These are phyloP conservation scores for Ennomos fuscantarius DNA, from an alignment of 2,888 invertebrate species.

Conservation along the genomic window DNA sequence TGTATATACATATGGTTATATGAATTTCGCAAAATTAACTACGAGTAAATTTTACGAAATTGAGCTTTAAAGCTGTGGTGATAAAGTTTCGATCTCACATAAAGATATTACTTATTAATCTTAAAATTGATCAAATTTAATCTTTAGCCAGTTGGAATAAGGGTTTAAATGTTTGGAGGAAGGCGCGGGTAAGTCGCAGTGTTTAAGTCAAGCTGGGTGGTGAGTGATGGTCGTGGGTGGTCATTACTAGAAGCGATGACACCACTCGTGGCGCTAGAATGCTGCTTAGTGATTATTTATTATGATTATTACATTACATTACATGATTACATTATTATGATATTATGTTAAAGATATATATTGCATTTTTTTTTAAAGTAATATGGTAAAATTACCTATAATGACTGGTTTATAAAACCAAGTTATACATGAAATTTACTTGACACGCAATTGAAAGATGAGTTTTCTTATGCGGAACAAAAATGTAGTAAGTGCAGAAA, in stretches of 20 bases:
- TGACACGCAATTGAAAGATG: too few relatives aligned
- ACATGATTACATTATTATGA: too few relatives aligned
- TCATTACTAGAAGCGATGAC: slow-evolving; percentile 70
- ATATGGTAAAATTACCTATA: too few relatives aligned
- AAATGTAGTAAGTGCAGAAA: too few relatives aligned
- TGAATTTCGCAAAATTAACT: slow-evolving; percentile 7
- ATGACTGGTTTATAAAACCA: too few relatives aligned
- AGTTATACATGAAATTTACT: too few relatives aligned
- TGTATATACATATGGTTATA: background rate
- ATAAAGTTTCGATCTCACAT: background rate
- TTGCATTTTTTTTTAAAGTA: too few relatives aligned
- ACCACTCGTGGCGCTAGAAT: slow-evolving; percentile 60
- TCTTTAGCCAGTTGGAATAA: slow-evolving; percentile 27
- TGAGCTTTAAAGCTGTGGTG: background rate
- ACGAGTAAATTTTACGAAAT: background rate
- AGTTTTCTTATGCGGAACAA: too few relatives aligned
- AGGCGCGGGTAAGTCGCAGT: slow-evolving; percentile 38
- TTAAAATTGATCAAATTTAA: slow-evolving; percentile 35
- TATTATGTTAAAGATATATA: too few relatives aligned
- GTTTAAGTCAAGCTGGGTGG: slow-evolving; percentile 65
- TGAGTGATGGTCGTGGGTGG: slow-evolving; percentile 72
- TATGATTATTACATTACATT: too few relatives aligned
- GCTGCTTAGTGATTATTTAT: slow-evolving; percentile 32
- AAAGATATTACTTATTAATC: background rate
- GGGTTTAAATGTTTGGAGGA: slow-evolving; percentile 1